Evolutionary conservation across 1,140 invertebrate species (phyloP).

Genomic region (Charaxes varanes): DNA sequence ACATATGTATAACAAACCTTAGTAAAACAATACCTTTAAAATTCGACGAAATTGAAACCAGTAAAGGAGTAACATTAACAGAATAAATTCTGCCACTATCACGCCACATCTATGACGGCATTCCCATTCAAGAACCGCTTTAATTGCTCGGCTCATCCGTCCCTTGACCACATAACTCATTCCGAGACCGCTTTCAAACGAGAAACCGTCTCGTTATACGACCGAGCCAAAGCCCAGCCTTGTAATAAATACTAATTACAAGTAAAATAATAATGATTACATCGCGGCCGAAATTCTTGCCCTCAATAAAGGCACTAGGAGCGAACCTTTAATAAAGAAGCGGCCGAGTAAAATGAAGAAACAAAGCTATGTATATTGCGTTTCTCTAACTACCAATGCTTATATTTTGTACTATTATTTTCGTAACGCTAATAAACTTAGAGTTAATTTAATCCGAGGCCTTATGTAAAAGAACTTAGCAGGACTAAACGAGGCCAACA

Average conservation of each 20-base stretch:
- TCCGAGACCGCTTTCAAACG: constrained; percentile 45
- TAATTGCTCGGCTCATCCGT: constrained; percentile 60
- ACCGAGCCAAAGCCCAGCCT: constrained; percentile 21
- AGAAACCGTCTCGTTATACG: constrained; percentile 22
- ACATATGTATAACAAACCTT: no score
- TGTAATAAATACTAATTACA: constrained; percentile 71
- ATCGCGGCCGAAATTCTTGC: constrained; percentile 55
- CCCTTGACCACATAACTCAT: constrained; percentile 52
- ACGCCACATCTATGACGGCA: constrained; percentile 13
- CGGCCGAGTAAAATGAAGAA: not conserved
- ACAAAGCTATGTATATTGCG: no score
- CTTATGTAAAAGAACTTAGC: no score
- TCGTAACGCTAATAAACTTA: no score
- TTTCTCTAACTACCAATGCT: no score
- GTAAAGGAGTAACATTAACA: no score
- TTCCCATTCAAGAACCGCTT: constrained; percentile 39
- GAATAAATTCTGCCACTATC: constrained; percentile 24
- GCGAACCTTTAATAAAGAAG: not conserved
- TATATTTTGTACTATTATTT: no score
- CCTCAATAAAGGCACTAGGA: constrained; percentile 38
- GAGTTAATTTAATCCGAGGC: no score
- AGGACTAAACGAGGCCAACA: no score
- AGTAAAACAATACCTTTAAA: no score
- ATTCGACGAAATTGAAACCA: no score
- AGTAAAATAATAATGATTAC: constrained; percentile 64